Base-by-base conservation (phyloP, 2,888 invertebrate species). In the Andrena trimmerana region DNA sequence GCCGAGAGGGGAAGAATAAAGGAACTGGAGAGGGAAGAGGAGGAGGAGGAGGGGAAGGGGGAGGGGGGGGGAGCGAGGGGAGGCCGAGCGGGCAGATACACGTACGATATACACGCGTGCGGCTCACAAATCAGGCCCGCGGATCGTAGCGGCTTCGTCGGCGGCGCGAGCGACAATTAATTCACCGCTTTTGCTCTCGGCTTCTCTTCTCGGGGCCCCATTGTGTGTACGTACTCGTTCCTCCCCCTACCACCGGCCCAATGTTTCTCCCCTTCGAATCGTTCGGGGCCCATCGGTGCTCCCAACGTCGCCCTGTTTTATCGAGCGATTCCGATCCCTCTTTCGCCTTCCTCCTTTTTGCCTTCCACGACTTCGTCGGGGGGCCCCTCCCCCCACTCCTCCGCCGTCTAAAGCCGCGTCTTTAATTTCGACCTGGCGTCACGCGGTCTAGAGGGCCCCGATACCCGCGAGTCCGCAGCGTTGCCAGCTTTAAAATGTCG, bases 131-230 rank as follows among this genome's bases (percentile, higher is more conserved):
- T 92, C 92, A 90, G 91, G 84, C 86, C 88, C 81, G 87, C 78
- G 81, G 85, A 87, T 87, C 85, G 87, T 79, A 81, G 88, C 83
- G 88, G 88, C 88, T 88, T 88, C 90, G 87, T 86, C 89, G 89
- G 90, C 91, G 89, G 92, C 90, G 92, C 92, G 91, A 92, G 92
- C 92, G 92, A 92, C 92, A 92, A 92, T 92, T 92, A 92, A 92
- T 92, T 92, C 92, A 92, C 92, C 92, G 92, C 90, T 91, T 91
- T 90, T 91, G 90, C 91, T 90, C 91, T 83, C 85, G 81, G 77
- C 76, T 81, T 65, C 71, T 81, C 83, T 72, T 71, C 70, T 72
- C 59, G 67, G 75, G 74, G 54, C 54, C 71, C 84, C 81, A 86
- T 89, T 85, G 85, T 86, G 81, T 85, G 75, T 77, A 80, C 67